phyloP scores from a whole-genome alignment of 2,113 vertebrate species.

The Cichladusa arquata region DNA sequence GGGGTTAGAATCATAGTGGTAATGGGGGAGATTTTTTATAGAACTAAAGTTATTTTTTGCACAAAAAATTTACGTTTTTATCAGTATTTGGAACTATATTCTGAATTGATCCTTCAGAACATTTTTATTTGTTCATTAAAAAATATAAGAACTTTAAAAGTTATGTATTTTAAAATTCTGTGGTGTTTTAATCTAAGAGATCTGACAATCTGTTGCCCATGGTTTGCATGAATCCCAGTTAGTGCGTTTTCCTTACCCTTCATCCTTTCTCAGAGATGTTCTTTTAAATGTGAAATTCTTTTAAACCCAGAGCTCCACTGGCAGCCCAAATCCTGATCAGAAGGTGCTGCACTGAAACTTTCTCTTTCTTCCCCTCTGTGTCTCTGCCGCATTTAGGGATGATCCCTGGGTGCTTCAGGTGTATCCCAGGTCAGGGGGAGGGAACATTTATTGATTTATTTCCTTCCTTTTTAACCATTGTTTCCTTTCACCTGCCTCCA shows the following conservation, averaged over 20 bases:
- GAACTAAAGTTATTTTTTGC: background rate
- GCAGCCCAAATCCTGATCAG: background rate
- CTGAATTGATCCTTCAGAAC: background rate
- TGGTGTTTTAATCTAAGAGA: background rate
- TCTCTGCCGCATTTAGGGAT: background rate
- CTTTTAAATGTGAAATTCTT: background rate
- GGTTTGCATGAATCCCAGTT: background rate
- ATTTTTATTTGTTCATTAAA: background rate
- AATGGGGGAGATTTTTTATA: background rate
- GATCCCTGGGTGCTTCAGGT: background rate
- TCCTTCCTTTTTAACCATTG: background rate
- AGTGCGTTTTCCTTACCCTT: background rate
- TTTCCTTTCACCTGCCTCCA: constrained; percentile 63
- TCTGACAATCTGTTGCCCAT: background rate
- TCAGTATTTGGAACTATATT: background rate
- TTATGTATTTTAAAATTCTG: background rate
- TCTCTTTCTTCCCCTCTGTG: background rate
- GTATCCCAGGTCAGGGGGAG: background rate
- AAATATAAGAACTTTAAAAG: background rate
- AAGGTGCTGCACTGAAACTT: background rate
- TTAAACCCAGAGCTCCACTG: background rate
- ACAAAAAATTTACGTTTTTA: background rate
- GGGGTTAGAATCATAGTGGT: background rate
- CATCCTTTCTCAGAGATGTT: background rate
- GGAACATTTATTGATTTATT: background rate